Base-by-base conservation (phyloP, 2,888 invertebrate genomes). In the Lymantria monacha region DNA sequence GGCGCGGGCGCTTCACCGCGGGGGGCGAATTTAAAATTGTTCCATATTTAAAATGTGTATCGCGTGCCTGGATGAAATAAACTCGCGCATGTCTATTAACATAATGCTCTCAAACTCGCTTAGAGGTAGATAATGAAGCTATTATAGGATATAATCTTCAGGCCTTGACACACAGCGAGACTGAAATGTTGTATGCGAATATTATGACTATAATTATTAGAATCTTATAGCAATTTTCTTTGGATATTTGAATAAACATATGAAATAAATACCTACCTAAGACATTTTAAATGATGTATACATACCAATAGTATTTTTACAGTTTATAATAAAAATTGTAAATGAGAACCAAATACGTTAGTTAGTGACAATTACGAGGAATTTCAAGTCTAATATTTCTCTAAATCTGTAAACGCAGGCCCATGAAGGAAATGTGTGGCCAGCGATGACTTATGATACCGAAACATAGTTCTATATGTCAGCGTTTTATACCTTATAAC, bases 11-110 rank as follows among this genome's bases (percentile, higher is more conserved):
- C 78, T 63, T 74, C 88, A 62, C 88, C 72, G 81, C 89, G 83
- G 90, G 90, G 86, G 89, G 83, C 77, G 75, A 81, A 79, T 81
- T 81, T 80, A 71, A 81, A 85, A 84, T 74, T 79, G 79, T 79
- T 81, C 73, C 75, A 78, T 81, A 82, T 82, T 81, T 78, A 57
- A 72, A 78, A 79, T 66, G 66, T 74, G 76, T 81, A 86, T 87
- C 85, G 83, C 86, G 85, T 87, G 88, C 74, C 81, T 71, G 77
- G 73, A 74, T 80, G 80, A 76, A 82, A 83, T 87, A 82, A n/a
- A 83, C 76, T 70, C 48, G 61, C 52, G 66, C 64, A 66, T 58
- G 64, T 66, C 66, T 78, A 83, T 84, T 83, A 83, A 74, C 82
- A 82, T 84, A 83, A 80, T 76, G 73, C 61, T 63, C 67, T 69